These are phyloP conservation scores for Elysia chlorotica DNA, from an alignment of 1,140 invertebrate genomes.

Conservation along the genomic window DNA sequence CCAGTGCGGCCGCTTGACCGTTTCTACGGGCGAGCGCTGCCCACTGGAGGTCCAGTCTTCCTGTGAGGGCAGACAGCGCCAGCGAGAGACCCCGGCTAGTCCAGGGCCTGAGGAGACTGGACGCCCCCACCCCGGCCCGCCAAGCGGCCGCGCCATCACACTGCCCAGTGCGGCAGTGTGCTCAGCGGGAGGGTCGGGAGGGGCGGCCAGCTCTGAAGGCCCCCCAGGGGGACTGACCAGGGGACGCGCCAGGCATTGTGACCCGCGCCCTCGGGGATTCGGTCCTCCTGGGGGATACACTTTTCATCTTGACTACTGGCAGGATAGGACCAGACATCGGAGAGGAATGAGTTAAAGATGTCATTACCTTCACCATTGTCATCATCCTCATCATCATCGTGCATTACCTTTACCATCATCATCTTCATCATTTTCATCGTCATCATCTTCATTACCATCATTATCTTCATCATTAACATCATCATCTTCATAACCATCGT, in stretches of 20 bases:
- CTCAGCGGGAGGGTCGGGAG: neutral
- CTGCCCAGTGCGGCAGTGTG: slow-evolving; percentile 10
- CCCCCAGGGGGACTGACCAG: slow-evolving; percentile 17
- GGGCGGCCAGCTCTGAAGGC: neutral
- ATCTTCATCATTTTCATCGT: neutral
- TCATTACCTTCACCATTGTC: neutral
- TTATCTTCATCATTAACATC: neutral
- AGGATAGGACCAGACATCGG: neutral
- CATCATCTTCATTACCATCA: too few relatives aligned
- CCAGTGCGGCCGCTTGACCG: neutral
- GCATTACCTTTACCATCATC: neutral
- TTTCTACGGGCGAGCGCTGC: neutral
- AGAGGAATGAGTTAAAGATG: neutral
- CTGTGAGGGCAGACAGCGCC: neutral
- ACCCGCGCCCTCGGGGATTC: slow-evolving; percentile 1
- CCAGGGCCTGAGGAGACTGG: too few relatives aligned
- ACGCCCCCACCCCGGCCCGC: neutral
- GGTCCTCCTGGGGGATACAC: slow-evolving; percentile 16
- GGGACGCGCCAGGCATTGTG: neutral
- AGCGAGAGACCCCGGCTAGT: slow-evolving; percentile 1
- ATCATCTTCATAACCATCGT: neutral
- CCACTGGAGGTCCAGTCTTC: neutral
- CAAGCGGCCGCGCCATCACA: slow-evolving; percentile 22
- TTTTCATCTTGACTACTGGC: neutral
- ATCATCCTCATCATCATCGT: neutral